Evolutionary conservation across 2,888 invertebrate species (phyloP).

Genomic region (Anodontia alba): DNA sequence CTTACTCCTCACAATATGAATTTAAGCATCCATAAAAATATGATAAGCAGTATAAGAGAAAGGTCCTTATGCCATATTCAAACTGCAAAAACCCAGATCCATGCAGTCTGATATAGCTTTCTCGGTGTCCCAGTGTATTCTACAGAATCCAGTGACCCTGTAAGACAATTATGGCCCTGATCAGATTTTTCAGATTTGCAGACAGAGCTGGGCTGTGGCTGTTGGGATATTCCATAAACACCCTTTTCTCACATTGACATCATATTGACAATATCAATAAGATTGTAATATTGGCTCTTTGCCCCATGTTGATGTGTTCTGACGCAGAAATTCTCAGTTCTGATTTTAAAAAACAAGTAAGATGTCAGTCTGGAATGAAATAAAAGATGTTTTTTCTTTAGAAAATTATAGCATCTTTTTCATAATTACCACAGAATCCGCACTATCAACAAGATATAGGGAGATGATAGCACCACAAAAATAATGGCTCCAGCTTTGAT

Average conservation of each 20-base stretch:
- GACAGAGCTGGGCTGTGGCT: no score
- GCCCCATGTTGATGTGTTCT: not conserved
- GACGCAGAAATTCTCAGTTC: not conserved
- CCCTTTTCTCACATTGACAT: no score
- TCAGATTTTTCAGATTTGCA: no score
- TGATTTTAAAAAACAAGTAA: not conserved
- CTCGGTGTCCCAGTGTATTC: no score
- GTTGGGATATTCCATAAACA: no score
- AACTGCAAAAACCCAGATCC: no score
- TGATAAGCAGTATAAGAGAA: no score
- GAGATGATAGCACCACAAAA: not conserved
- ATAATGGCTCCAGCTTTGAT: not conserved
- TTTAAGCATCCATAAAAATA: slow-evolving; percentile 12
- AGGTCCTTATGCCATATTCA: no score
- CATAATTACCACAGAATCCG: not conserved
- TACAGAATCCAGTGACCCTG: no score
- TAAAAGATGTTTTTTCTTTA: not conserved
- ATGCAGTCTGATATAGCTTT: no score
- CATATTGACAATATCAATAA: slow-evolving; percentile 8
- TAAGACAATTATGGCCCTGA: no score
- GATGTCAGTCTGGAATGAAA: not conserved
- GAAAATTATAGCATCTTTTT: no score
- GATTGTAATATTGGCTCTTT: not conserved
- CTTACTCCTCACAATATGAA: not conserved
- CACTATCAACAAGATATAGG: not conserved